Conservation (phyloP, 2,888 invertebrate species). For the Leptogaster cylindrica region DNA sequence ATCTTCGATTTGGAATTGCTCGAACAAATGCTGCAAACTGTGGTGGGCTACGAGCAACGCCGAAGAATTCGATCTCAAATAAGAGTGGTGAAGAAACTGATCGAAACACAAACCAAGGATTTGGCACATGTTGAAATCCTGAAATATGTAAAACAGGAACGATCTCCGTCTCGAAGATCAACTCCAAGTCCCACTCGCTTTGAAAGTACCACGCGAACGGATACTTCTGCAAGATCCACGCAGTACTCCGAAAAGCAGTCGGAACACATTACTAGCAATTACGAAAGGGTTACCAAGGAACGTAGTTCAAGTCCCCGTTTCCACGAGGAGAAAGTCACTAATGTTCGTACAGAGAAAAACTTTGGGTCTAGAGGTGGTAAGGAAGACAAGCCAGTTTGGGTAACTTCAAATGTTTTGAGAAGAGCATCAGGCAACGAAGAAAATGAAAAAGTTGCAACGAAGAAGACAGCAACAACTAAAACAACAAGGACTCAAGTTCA, state of each 20-base stretch:
- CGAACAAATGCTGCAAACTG: conserved; percentile 77
- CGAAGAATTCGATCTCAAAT: conserved; percentile 80
- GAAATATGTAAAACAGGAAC: conserved; percentile 3
- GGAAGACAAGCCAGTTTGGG: conserved; percentile 70
- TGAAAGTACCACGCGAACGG: conserved; percentile 29
- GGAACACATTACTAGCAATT: conserved; percentile 44
- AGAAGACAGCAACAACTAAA: conserved; percentile 55
- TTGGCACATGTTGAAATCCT: conserved; percentile 24
- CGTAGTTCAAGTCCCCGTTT: conserved; percentile 54
- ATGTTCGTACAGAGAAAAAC: conserved; percentile 46
- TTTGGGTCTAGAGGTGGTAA: conserved; percentile 55
- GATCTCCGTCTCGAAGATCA: conserved; percentile 39
- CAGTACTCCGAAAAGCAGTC: conserved; percentile 48
- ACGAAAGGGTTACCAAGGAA: conserved; percentile 50
- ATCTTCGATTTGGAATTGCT: conserved; percentile 74
- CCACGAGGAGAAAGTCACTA: conserved; percentile 58
- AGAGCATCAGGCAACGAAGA: conserved; percentile 63
- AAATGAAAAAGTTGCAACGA: conserved; percentile 61
- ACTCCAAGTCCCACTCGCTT: conserved; percentile 17
- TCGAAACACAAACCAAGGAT: conserved; percentile 58
- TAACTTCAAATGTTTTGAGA: conserved; percentile 67
- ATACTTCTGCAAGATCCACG: conserved; percentile 38
- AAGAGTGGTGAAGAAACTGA: conserved; percentile 71
- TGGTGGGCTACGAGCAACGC: conserved; percentile 77
- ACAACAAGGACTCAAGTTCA: conserved; percentile 59